These are phyloP conservation scores for Drosophila tripunctata DNA, from an alignment of 2,888 invertebrate genomes.

Conservation along the genomic window DNA sequence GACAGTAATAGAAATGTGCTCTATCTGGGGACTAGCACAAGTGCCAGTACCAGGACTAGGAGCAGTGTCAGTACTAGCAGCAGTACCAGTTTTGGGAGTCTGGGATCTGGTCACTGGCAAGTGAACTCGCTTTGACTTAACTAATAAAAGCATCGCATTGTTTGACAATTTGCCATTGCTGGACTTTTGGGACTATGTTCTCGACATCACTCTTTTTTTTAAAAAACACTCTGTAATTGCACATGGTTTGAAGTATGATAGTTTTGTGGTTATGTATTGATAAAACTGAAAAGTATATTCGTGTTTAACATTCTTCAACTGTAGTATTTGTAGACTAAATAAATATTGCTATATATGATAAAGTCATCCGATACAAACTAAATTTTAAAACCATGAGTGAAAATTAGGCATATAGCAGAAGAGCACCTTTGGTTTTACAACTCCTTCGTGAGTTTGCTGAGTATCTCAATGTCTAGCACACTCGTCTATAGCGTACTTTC, in stretches of 20 bases:
- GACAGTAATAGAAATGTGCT: conserved; percentile 60
- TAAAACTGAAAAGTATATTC: no score
- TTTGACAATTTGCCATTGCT: conserved; percentile 65
- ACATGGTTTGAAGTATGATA: not conserved
- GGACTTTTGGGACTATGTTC: conserved; percentile 52
- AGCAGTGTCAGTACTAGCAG: not conserved
- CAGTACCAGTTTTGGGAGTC: not conserved
- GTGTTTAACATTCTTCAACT: no score
- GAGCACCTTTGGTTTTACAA: no score
- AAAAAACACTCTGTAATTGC: not conserved
- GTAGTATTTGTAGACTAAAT: no score
- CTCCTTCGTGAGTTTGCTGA: no score
- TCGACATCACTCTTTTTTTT: not conserved
- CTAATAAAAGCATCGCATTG: conserved; percentile 62
- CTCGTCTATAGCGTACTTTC: not conserved
- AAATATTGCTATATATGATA: no score
- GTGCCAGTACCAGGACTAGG: not conserved
- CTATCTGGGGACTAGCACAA: conserved; percentile 38
- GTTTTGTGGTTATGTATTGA: not conserved
- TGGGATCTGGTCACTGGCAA: conserved; percentile 11
- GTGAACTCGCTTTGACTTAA: conserved; percentile 30
- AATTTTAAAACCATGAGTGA: no score
- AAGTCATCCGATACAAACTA: no score
- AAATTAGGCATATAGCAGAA: no score
- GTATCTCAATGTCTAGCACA: not conserved